These are phyloP conservation scores for Hemithea aestivaria DNA, from an alignment of 2,888 invertebrate species.

Conservation along the genomic window DNA sequence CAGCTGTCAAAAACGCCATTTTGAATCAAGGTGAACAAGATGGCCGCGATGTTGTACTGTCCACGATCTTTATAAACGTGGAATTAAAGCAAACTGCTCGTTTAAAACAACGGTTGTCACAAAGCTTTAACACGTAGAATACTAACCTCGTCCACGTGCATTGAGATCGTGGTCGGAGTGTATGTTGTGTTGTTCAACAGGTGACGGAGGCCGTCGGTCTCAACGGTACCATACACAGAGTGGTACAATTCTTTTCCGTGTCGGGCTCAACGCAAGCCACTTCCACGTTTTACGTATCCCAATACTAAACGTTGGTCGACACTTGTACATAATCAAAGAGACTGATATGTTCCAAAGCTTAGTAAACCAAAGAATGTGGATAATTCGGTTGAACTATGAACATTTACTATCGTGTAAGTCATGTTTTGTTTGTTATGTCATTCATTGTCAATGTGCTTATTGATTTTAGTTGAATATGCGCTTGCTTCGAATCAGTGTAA, in stretches of 20 bases:
- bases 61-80: too few relatives aligned
- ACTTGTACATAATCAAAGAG: conserved; percentile 74
- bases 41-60: conserved; percentile 64
- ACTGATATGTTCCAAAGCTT: conserved; percentile 72
- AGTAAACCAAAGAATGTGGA: conserved; percentile 59
- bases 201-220: conserved; percentile 81
- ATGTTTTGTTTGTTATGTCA: conserved; percentile 77
- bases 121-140: too few relatives aligned
- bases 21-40: conserved; percentile 39
- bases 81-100: too few relatives aligned
- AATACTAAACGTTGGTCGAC: conserved; percentile 68
- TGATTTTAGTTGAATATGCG: conserved; percentile 59
- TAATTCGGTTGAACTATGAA: conserved; percentile 67
- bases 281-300: conserved; percentile 82
- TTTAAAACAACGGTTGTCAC: too few relatives aligned
- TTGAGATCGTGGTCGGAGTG: too few relatives aligned
- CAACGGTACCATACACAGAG: conserved; percentile 81
- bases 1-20: conserved; percentile 31
- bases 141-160: too few relatives aligned
- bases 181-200: conserved; percentile 79
- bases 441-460: conserved; percentile 77
- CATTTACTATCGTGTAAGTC: conserved; percentile 75
- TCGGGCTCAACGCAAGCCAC: conserved; percentile 80
- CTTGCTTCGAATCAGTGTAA: conserved; percentile 65
- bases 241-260: conserved; percentile 82